phyloP scores from a whole-genome alignment of 2,113 vertebrate genomes.

The Columbina picui region DNA sequence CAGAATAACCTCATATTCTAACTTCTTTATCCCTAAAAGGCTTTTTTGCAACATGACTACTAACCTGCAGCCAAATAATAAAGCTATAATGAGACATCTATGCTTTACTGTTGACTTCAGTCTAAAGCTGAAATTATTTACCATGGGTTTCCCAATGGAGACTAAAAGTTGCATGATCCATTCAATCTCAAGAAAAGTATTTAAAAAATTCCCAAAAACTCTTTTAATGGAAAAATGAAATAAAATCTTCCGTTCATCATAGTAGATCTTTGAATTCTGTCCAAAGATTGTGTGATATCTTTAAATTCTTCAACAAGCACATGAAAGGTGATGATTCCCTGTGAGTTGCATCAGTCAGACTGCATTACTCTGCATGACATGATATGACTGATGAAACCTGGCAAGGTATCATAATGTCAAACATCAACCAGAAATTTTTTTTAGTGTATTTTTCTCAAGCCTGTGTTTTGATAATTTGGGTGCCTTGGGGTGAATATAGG shows the following conservation, averaged over 20 bases:
- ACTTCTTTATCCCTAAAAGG: background rate
- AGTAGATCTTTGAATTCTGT: background rate
- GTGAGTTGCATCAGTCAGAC: background rate
- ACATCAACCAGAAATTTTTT: background rate
- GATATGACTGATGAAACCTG: conserved; percentile 14
- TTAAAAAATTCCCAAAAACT: background rate
- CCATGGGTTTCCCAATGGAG: background rate
- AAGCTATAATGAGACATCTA: background rate
- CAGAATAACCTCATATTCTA: background rate
- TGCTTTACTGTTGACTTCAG: background rate
- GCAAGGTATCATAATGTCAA: background rate
- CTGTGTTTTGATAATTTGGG: background rate
- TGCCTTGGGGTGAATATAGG: background rate
- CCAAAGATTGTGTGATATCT: background rate
- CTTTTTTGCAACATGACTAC: background rate
- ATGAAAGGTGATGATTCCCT: background rate
- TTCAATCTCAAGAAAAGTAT: background rate
- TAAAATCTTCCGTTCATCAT: background rate
- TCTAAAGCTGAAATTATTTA: background rate
- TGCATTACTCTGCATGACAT: background rate
- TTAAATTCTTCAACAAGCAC: background rate
- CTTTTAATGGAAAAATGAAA: background rate
- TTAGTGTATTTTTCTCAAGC: background rate
- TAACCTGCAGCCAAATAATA: background rate
- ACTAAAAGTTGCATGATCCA: background rate